phyloP scores from a whole-genome alignment of 2,888 invertebrate species.

The Eretmocerus hayati region DNA sequence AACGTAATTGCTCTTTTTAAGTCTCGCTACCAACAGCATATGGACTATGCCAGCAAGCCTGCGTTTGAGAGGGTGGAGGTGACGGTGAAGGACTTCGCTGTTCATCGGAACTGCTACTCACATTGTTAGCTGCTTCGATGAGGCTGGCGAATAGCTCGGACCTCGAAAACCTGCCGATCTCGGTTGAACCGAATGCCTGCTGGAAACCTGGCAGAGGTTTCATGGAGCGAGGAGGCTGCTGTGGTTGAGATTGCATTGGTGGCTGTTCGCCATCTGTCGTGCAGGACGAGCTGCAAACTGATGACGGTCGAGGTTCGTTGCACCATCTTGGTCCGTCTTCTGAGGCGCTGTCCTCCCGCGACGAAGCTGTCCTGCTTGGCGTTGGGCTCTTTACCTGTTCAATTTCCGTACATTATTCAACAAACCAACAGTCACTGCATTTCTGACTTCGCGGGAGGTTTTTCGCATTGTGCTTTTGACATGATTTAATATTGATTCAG shows the following conservation, averaged over 20 bases:
- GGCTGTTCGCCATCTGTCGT: slow-evolving; percentile 22
- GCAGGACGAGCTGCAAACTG: slow-evolving; percentile 14
- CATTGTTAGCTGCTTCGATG: slow-evolving; percentile 46
- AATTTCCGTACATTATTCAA: too few species aligned
- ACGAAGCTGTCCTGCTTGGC: too few species aligned
- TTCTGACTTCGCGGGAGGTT: too few species aligned
- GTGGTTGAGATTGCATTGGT: slow-evolving; percentile 25
- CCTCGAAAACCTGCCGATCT: slow-evolving; percentile 72
- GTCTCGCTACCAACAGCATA: slow-evolving; percentile 26
- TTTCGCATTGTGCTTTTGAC: too few species aligned
- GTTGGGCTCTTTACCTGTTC: too few species aligned
- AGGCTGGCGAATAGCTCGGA: slow-evolving; percentile 60
- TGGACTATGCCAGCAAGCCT: slow-evolving; percentile 41
- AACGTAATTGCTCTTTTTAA: background rate
- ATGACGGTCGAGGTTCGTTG: slow-evolving; percentile 5
- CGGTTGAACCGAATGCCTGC: slow-evolving; percentile 80
- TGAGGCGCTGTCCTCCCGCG: too few species aligned
- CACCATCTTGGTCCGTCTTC: slow-evolving; percentile 9
- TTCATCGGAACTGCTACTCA: slow-evolving; percentile 29
- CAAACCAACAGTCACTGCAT: too few species aligned
- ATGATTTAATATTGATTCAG: too few species aligned
- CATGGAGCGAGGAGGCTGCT: slow-evolving; percentile 24
- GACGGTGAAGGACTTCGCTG: slow-evolving; percentile 14
- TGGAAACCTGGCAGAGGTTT: slow-evolving; percentile 72
- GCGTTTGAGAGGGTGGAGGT: slow-evolving; percentile 9